Conservation (phyloP, 2,888 invertebrate species). For the Pristionchus exspectatus region DNA sequence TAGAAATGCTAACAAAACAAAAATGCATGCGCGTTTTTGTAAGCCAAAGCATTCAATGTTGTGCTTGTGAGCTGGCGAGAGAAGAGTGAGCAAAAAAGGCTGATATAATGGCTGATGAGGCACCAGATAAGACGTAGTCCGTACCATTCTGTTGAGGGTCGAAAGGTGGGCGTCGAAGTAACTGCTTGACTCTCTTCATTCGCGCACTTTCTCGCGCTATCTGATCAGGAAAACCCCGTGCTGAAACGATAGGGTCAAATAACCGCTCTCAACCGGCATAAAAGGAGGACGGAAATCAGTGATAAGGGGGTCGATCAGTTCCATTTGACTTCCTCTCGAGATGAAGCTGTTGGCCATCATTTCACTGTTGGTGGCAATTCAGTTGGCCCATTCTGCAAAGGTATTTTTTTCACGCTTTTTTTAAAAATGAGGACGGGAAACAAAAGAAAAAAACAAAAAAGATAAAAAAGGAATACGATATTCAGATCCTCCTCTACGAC, state of each 20-base stretch:
- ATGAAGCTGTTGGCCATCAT: not conserved
- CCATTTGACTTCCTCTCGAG: not conserved
- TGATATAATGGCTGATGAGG: not conserved
- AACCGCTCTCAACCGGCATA: not conserved
- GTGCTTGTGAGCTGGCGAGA: too few species aligned
- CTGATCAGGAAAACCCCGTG: not conserved
- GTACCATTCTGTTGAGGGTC: not conserved
- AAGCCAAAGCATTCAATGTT: too few species aligned
- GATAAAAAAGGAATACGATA: not conserved
- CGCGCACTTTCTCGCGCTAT: not conserved
- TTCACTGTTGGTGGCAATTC: not conserved
- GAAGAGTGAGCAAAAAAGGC: too few species aligned
- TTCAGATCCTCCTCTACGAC: slow-evolving; percentile 63
- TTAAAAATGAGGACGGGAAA: too few species aligned
- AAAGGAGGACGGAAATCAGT: not conserved
- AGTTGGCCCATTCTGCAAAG: not conserved
- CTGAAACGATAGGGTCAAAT: not conserved
- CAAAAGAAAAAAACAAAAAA: too few species aligned
- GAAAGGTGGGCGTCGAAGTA: not conserved
- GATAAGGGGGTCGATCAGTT: not conserved
- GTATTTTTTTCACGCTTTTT: too few species aligned
- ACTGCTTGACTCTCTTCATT: not conserved
- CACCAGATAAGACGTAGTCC: not conserved
- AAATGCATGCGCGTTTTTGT: too few species aligned
- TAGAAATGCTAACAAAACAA: too few species aligned